phyloP scores from a whole-genome alignment of 2,113 vertebrate species.

The Forbesichthys agassizii region DNA sequence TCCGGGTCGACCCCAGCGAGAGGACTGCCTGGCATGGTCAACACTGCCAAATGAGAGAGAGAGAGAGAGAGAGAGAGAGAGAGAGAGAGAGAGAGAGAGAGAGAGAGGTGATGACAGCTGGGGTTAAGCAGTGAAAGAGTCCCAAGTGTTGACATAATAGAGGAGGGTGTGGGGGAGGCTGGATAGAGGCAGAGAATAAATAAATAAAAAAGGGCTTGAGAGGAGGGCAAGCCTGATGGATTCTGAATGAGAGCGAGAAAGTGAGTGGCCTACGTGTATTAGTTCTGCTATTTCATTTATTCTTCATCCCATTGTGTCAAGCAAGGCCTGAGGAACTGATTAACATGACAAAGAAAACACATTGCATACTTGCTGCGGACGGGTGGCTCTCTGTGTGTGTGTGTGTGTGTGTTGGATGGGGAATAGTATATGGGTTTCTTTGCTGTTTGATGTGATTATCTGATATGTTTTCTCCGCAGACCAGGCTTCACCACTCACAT shows the following conservation, averaged over 20 bases:
- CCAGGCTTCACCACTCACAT: conserved; percentile 7
- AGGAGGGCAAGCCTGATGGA: conserved; percentile 8
- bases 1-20: too few relatives aligned
- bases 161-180: not conserved
- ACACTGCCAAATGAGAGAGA: not conserved
- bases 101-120: not conserved
- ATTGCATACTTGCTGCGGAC: conserved; percentile 28
- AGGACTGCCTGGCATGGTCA: too few relatives aligned
- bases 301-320: conserved; percentile 39
- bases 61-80: not conserved
- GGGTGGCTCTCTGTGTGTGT: conserved; percentile 7
- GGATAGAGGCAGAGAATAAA: conserved; percentile 28
- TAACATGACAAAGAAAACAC: conserved; percentile 62
- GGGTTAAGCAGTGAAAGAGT: conserved; percentile 18
- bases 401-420: conserved; percentile 10
- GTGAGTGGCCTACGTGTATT: conserved; percentile 34
- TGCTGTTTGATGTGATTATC: conserved; percentile 43
- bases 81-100: not conserved
- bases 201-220: conserved; percentile 16
- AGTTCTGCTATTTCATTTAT: conserved; percentile 48
- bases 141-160: conserved; percentile 5
- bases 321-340: conserved; percentile 55
- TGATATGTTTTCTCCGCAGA: conserved; percentile 28
- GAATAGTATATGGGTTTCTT: conserved; percentile 20
- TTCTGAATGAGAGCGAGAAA: conserved; percentile 17